Evolutionary conservation across 2,797 vertebrate genomes (phyloP).

Genomic region (Amazonetta brasiliensis): DNA sequence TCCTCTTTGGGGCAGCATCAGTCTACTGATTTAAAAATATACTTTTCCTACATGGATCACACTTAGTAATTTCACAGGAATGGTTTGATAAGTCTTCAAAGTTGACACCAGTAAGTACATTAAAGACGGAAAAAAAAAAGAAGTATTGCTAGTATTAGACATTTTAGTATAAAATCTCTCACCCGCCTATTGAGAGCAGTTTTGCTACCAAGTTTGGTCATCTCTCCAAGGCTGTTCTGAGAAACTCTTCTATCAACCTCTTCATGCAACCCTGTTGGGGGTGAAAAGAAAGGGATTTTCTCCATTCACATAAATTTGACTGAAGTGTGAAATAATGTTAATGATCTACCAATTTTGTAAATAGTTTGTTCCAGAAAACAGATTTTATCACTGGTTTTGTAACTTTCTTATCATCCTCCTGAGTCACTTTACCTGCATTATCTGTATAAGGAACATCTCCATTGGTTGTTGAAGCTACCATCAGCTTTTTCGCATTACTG

Average conservation of each 20-base stretch:
- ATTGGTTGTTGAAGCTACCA: conserved; percentile 81
- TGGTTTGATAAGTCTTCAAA: not conserved
- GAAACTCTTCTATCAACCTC: conserved; percentile 93
- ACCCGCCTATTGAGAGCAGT: conserved; percentile 92
- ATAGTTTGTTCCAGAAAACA: not conserved
- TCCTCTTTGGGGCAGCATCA: not conserved
- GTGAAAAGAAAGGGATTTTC: not conserved
- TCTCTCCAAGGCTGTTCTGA: conserved; percentile 93
- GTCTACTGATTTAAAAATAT: not conserved
- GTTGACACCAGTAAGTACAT: not conserved
- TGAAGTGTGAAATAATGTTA: not conserved
- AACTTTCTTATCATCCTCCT: not conserved
- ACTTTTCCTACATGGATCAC: not conserved
- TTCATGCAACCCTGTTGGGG: conserved; percentile 86
- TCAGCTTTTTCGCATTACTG: conserved; percentile 88
- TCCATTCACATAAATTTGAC: not conserved
- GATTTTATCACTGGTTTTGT: not conserved
- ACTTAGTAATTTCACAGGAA: not conserved
- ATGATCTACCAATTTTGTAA: not conserved
- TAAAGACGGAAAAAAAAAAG: not conserved
- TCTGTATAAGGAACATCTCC: conserved; percentile 86
- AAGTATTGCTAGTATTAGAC: not conserved
- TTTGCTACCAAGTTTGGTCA: conserved; percentile 94
- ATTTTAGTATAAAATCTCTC: conserved; percentile 57
- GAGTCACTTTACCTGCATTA: conserved; percentile 74